A percentile compares a stretch with the other conserved stretches of the same genome.
Conservation (phyloP, 2,113 vertebrate genomes). For the Acrocephalus arundinaceus region DNA sequence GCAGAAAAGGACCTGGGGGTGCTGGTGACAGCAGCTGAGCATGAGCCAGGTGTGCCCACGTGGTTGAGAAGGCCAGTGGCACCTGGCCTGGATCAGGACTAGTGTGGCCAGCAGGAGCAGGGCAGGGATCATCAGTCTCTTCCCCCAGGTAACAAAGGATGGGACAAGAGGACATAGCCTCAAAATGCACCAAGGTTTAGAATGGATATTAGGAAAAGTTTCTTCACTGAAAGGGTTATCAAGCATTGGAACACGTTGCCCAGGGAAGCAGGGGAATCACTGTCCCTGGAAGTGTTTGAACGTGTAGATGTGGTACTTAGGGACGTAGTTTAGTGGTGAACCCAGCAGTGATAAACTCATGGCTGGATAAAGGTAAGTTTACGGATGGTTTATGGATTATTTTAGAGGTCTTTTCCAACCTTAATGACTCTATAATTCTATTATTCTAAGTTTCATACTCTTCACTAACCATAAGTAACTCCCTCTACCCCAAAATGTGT, state of each 20-base stretch:
- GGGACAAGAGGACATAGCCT: background rate
- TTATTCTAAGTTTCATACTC: background rate
- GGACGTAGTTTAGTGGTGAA: background rate
- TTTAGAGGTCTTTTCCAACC: background rate
- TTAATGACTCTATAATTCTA: background rate
- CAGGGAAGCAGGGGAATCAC: background rate
- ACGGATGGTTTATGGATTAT: no score
- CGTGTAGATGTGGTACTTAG: accelerated
- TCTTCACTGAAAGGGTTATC: background rate
- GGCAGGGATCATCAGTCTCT: background rate
- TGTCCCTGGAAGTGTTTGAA: background rate
- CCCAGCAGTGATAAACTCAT: background rate
- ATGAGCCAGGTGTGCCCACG: background rate
- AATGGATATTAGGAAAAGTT: background rate
- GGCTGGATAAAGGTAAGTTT: background rate
- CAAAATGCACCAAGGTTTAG: background rate
- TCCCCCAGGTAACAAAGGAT: background rate
- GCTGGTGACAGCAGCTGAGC: background rate
- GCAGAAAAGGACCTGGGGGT: background rate
- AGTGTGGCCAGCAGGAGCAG: background rate
- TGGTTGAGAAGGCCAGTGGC: background rate
- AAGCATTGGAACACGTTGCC: background rate
- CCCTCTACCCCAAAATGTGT: background rate
- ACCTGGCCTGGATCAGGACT: accelerated
- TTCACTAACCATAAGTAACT: background rate